Conservation (phyloP, 1,140 invertebrate species). For the Drosophila ercepeae region DNA sequence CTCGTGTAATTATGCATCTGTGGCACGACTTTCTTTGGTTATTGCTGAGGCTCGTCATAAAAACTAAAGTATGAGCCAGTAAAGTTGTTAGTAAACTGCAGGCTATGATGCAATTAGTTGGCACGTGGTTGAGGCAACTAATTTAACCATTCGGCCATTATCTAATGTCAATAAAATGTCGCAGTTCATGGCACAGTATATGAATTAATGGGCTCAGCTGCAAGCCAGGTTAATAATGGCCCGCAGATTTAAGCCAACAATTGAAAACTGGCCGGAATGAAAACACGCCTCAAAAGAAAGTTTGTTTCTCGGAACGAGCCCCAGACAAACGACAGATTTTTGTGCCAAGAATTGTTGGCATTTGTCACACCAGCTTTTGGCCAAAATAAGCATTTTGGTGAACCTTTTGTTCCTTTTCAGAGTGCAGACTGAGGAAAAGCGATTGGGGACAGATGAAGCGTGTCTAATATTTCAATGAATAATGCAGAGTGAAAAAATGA, state of each 20-base stretch:
- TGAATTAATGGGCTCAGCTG: conserved; percentile 8
- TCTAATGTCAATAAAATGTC: conserved; percentile 65
- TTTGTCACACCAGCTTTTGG: conserved; percentile 39
- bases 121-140: conserved; percentile 34
- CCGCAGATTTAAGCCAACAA: conserved; percentile 26
- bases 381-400: conserved; percentile 27
- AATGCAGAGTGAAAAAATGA: conserved; percentile 9
- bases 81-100: conserved; percentile 12
- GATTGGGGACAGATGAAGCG: conserved; percentile 26
- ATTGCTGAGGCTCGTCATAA: conserved; percentile 24
- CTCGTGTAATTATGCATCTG: conserved; percentile 31
- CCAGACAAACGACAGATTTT: conserved; percentile 39
- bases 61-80: conserved; percentile 19
- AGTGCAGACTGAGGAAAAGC: conserved; percentile 31
- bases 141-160: conserved; percentile 42
- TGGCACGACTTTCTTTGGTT: conserved; percentile 32
- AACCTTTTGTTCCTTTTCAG: conserved; percentile 30
- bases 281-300: conserved; percentile 71
- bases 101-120: conserved; percentile 43
- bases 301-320: conserved; percentile 33
- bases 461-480: conserved; percentile 18
- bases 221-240: conserved; percentile 52
- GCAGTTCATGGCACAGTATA: conserved; percentile 61
- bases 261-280: conserved; percentile 40
- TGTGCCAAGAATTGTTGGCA: conserved; percentile 49